These are phyloP conservation scores for Steromphala cineraria DNA, from an alignment of 2,888 invertebrate species.

Conservation along the genomic window DNA sequence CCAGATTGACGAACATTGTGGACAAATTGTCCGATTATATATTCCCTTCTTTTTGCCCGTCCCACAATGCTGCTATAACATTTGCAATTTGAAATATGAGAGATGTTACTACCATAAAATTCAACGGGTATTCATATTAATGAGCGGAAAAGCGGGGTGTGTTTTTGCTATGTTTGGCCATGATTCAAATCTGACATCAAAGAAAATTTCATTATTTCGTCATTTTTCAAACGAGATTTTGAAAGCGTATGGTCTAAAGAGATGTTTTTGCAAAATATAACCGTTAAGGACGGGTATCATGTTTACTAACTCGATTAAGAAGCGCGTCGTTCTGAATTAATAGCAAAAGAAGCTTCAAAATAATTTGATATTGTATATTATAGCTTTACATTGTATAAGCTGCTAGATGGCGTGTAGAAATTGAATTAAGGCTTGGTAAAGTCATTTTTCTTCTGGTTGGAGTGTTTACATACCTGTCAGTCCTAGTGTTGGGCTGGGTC, in stretches of 20 bases:
- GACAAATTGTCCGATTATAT: conserved; percentile 17
- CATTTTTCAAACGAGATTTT: background rate
- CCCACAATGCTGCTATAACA: background rate
- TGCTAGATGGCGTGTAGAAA: too few relatives aligned
- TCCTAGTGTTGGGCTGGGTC: too few relatives aligned
- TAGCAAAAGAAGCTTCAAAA: too few relatives aligned
- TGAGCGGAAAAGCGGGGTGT: background rate
- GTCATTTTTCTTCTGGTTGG: too few relatives aligned
- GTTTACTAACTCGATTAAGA: too few relatives aligned
- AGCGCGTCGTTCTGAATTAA: too few relatives aligned
- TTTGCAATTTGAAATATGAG: background rate
- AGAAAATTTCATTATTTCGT: background rate
- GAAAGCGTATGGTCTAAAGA: background rate
- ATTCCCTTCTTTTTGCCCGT: background rate
- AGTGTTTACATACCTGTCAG: too few relatives aligned
- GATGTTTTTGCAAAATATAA: background rate
- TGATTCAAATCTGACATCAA: background rate
- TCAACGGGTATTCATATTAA: conserved; percentile 10
- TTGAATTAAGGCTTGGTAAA: too few relatives aligned
- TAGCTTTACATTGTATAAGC: too few relatives aligned
- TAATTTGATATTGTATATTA: too few relatives aligned
- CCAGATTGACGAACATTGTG: background rate
- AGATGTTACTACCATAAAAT: background rate
- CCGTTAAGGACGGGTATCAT: too few relatives aligned
- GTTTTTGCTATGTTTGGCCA: background rate